Evolutionary conservation across 2,113 vertebrate genomes (phyloP).

Genomic region (Sceloporus tristichus): DNA sequence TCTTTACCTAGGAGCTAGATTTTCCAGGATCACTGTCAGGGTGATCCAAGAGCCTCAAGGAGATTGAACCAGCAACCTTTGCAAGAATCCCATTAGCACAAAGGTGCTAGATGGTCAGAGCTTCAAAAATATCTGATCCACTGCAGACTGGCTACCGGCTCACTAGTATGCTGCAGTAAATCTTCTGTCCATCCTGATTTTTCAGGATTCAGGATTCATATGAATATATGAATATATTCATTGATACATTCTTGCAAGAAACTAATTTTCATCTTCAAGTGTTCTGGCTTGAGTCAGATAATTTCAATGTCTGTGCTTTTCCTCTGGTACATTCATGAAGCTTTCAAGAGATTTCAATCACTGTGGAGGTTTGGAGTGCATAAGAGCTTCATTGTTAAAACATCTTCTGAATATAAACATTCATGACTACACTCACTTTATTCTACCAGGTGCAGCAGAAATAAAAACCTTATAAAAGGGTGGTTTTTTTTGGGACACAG

Average conservation of each 20-base stretch:
- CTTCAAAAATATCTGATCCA: too few species aligned
- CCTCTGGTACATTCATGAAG: slow-evolving; percentile 32
- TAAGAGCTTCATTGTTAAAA: slow-evolving; percentile 10
- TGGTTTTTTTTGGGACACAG: not conserved
- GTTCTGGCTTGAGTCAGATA: slow-evolving; percentile 19
- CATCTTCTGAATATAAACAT: slow-evolving; percentile 8
- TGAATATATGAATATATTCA: not conserved
- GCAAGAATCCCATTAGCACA: too few species aligned
- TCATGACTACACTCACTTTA: not conserved
- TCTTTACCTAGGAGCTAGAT: not conserved
- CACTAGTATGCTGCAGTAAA: not conserved
- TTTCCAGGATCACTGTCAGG: not conserved
- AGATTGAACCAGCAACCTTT: not conserved
- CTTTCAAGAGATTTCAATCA: not conserved
- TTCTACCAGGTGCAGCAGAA: slow-evolving; percentile 25
- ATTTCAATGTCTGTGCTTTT: slow-evolving; percentile 28
- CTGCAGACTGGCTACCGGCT: not conserved
- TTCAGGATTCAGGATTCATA: not conserved
- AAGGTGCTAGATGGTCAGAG: not conserved
- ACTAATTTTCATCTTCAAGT: slow-evolving; percentile 22
- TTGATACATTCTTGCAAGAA: slow-evolving; percentile 23
- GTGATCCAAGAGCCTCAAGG: not conserved
- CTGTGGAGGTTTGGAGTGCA: not conserved
- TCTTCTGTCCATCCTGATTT: not conserved
- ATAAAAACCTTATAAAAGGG: slow-evolving; percentile 12